Conservation (phyloP, 2,888 invertebrate genomes). For the Caenorhabditis sp. region DNA sequence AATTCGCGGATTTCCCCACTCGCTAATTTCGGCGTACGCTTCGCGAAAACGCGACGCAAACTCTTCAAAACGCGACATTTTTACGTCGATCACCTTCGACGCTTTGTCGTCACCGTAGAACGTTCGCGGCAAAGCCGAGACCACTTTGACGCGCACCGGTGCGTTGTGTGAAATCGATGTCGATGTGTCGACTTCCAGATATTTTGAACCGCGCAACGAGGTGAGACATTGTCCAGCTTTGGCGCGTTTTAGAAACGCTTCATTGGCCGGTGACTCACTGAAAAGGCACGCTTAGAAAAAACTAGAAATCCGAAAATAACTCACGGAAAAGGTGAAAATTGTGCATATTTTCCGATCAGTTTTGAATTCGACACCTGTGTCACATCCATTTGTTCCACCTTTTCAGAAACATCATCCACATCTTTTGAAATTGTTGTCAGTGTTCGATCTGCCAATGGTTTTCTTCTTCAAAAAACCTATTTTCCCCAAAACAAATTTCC, state of each 20-base stretch:
- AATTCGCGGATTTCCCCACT: slow-evolving; percentile 29
- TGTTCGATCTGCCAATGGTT: slow-evolving; percentile 25
- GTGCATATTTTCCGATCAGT: slow-evolving; percentile 16
- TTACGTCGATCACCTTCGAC: slow-evolving; percentile 31
- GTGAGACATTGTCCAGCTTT: slow-evolving; percentile 6
- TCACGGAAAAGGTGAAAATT: slow-evolving; percentile 29
- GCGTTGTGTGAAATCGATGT: slow-evolving; percentile 4
- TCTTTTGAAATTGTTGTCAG: slow-evolving; percentile 9
- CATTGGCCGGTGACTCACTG: slow-evolving; percentile 26
- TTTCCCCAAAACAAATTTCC: background rate
- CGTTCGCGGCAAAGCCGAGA: slow-evolving; percentile 21
- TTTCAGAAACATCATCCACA: slow-evolving; percentile 1
- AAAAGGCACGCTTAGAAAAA: background rate
- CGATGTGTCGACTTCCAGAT: slow-evolving; percentile 14
- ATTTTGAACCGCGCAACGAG: slow-evolving; percentile 21
- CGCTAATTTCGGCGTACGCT: slow-evolving; percentile 18
- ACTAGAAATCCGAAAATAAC: background rate
- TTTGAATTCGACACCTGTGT: background rate
- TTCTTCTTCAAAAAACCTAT: slow-evolving; percentile 7
- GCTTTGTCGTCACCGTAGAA: slow-evolving; percentile 32
- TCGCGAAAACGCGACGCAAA: slow-evolving; percentile 11
- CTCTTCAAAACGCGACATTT: slow-evolving; percentile 11
- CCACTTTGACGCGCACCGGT: slow-evolving; percentile 2
- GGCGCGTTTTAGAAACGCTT: slow-evolving; percentile 18
- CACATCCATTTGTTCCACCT: slow-evolving; percentile 7